Evolutionary conservation across 2,113 vertebrate species (phyloP).

Genomic region (chimpanzee (Pan troglodytes)): NHGRI_mPanTro3-v2.1_pri NC_072403.2:54200501-54201000

Average conservation of each 20-base stretch:
- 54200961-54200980: neutral
- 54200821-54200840: neutral
- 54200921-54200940: neutral
- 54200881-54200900: neutral
- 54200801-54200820: neutral
- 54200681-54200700: neutral
- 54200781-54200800: neutral
- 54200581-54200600: neutral
- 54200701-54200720: neutral
- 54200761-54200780: neutral
- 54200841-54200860: neutral
- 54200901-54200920: neutral
- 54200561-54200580: neutral
- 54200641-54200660: neutral
- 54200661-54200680: neutral
- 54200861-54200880: neutral
- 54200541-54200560: neutral
- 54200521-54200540: neutral
- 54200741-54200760: neutral
- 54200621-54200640: neutral
- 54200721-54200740: neutral
- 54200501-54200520: neutral
- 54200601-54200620: neutral
- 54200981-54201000: neutral
- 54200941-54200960: neutral